Conservation (phyloP, 2,113 vertebrate species). For the Cichladusa arquata region DNA sequence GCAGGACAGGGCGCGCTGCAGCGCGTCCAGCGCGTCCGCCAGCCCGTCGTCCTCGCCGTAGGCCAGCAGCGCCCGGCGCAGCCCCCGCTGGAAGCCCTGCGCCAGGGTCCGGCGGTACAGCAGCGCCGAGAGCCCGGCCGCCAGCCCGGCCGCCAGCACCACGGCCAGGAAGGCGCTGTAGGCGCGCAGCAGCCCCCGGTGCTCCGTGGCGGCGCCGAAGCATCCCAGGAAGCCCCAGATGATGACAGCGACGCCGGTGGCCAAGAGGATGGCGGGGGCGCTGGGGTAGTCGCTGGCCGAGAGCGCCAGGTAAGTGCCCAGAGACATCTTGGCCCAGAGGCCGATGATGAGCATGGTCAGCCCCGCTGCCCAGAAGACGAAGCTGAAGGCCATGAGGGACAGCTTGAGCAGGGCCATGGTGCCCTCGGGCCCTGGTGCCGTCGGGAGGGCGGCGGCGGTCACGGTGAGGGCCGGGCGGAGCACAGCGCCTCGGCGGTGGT, state of each 20-base stretch:
- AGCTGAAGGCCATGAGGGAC: constrained; percentile 85
- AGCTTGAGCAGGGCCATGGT: constrained; percentile 83
- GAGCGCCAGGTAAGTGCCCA: constrained; percentile 82
- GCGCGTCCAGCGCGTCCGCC: constrained; percentile 80
- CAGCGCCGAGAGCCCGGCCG: constrained; percentile 81
- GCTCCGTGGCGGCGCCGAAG: constrained; percentile 82
- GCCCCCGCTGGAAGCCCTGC: constrained; percentile 80
- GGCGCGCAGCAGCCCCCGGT: constrained; percentile 78
- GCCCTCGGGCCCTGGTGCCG: background rate
- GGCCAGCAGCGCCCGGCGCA: constrained; percentile 75
- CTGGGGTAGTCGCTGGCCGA: constrained; percentile 80
- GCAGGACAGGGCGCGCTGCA: constrained; percentile 82
- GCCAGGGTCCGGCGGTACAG: constrained; percentile 82
- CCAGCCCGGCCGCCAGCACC: constrained; percentile 77
- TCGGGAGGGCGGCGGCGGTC: background rate
- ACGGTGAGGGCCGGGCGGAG: background rate
- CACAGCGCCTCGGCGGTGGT: background rate
- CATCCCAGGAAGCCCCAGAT: constrained; percentile 88
- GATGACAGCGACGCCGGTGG: constrained; percentile 77
- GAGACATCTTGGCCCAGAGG: constrained; percentile 82
- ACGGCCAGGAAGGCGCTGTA: constrained; percentile 81
- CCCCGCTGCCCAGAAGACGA: constrained; percentile 86
- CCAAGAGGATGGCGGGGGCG: constrained; percentile 78
- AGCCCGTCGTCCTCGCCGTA: constrained; percentile 81
- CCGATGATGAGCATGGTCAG: constrained; percentile 82